These are phyloP conservation scores for Diarsia dahlii DNA, from an alignment of 2,888 invertebrate species.

Conservation along the genomic window DNA sequence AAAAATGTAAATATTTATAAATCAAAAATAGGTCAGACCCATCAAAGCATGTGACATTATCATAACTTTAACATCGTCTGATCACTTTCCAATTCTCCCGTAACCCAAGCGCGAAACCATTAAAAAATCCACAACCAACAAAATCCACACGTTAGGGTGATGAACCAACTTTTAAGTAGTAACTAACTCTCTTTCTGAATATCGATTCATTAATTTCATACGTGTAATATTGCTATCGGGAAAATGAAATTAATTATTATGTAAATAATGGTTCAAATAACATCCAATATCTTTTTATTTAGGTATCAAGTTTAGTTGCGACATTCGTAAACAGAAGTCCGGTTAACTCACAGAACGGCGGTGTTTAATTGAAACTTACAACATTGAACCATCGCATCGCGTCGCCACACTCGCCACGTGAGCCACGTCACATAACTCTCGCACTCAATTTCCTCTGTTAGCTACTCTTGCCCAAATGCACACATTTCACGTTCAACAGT, in stretches of 20 bases:
- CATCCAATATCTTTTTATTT: too few species aligned
- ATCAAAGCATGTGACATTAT: background rate
- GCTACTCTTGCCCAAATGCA: conserved; percentile 16
- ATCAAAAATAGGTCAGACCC: background rate
- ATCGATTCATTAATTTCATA: background rate
- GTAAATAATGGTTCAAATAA: background rate
- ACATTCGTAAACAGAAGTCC: conserved; percentile 14
- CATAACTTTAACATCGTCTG: background rate
- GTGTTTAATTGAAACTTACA: conserved; percentile 37
- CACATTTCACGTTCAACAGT: conserved; percentile 10
- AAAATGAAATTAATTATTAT: background rate
- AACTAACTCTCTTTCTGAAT: background rate
- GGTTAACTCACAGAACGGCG: conserved; percentile 25
- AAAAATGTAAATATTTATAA: background rate
- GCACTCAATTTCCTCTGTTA: conserved; percentile 40
- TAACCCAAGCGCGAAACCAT: too few species aligned
- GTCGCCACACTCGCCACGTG: too few species aligned
- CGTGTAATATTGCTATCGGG: background rate
- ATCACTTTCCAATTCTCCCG: too few species aligned
- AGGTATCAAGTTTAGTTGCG: conserved; percentile 16
- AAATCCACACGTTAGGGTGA: background rate
- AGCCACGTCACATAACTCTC: conserved; percentile 36
- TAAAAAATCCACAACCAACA: background rate
- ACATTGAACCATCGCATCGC: background rate
- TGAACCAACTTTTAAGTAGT: background rate